Conservation (phyloP, 2,888 invertebrate species). For the Timema cristinae region DNA sequence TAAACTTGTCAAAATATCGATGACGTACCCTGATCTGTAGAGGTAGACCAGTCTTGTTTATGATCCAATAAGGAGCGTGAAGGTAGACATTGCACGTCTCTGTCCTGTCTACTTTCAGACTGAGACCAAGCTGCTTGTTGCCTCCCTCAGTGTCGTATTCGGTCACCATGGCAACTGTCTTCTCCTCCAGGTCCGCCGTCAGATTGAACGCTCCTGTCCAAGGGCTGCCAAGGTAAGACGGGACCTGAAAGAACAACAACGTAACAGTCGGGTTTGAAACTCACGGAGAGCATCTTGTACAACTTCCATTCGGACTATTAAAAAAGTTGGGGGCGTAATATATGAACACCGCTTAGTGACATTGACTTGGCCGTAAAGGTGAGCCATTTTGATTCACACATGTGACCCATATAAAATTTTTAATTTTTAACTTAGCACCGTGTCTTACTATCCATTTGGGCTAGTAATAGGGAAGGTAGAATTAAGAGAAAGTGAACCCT, state of each 20-base stretch:
- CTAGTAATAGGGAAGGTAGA: no score
- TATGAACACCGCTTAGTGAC: no score
- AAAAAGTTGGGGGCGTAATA: not conserved
- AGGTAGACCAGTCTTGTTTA: constrained; percentile 83
- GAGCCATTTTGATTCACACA: no score
- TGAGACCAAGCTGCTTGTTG: constrained; percentile 62
- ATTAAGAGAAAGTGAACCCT: no score
- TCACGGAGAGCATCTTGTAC: not conserved
- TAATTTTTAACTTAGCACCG: no score
- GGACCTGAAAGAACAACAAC: constrained; percentile 43
- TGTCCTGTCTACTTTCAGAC: constrained; percentile 60
- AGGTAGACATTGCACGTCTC: constrained; percentile 63
- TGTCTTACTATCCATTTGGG: no score
- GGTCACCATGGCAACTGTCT: constrained; percentile 60
- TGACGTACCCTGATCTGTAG: constrained; percentile 65
- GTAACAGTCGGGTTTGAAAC: not conserved
- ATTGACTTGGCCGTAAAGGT: no score
- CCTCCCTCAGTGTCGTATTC: constrained; percentile 63
- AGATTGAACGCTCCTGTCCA: constrained; percentile 70
- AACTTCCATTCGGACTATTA: not conserved
- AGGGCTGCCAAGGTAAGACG: constrained; percentile 60
- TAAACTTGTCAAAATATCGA: constrained; percentile 52
- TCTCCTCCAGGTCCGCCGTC: constrained; percentile 51
- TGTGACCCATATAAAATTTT: no score
- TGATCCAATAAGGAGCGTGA: constrained; percentile 82